phyloP scores from a whole-genome alignment of 2,888 invertebrate species.

The Rhamphomyia laevipes region DNA sequence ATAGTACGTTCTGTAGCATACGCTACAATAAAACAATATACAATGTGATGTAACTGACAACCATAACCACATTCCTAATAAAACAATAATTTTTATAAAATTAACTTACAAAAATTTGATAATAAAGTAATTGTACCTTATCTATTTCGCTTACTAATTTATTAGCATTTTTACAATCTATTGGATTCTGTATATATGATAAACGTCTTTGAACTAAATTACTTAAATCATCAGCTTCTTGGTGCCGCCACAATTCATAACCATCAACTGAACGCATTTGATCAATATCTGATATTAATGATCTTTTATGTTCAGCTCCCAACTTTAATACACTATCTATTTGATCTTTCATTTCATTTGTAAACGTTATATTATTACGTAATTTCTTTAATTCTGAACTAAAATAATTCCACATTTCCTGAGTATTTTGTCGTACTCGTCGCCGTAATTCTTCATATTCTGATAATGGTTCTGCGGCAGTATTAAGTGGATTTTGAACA shows the following conservation, averaged over 20 bases:
- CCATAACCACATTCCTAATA: slow-evolving; percentile 99
- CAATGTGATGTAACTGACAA: slow-evolving; percentile 94
- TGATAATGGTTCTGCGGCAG: slow-evolving; percentile 54
- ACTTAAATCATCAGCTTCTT: no score
- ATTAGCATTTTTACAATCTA: no score
- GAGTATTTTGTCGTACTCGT: slow-evolving; percentile 61
- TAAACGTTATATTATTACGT: slow-evolving; percentile 40
- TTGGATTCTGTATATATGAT: no score
- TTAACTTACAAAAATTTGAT: slow-evolving; percentile 85
- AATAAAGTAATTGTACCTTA: no score
- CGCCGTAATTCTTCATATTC: slow-evolving; percentile 70
- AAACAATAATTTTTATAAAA: slow-evolving; percentile 39
- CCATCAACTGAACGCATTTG: no score
- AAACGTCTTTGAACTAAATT: no score
- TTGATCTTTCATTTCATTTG: slow-evolving; percentile 46
- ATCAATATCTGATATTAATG: slow-evolving; percentile 54
- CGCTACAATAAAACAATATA: no score
- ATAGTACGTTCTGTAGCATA: no score
- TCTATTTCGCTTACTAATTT: no score
- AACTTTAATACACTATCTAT: slow-evolving; percentile 55
- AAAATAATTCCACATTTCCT: slow-evolving; percentile 79
- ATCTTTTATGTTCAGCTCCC: slow-evolving; percentile 66
- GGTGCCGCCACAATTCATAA: no score
- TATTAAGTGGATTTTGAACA: slow-evolving; percentile 30
- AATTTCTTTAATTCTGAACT: slow-evolving; percentile 59